These are phyloP conservation scores for Latrodectus geometricus DNA, from an alignment of 1,140 invertebrate species.

Conservation along the genomic window DNA sequence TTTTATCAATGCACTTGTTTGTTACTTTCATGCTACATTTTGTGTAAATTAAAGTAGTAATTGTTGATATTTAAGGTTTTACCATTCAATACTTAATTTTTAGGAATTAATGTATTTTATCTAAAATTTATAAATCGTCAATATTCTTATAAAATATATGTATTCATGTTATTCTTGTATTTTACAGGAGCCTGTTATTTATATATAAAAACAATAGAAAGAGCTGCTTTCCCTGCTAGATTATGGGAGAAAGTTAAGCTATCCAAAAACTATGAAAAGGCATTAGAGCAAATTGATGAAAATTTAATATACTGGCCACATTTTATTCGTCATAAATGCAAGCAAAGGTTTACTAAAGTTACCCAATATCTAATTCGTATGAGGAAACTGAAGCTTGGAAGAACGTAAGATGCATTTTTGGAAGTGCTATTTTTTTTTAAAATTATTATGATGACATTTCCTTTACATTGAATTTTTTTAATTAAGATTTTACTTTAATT, in stretches of 20 bases:
- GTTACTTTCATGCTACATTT: no score
- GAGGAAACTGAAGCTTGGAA: conserved; percentile 88
- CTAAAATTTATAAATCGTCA: no score
- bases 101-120: no score
- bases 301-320: conserved; percentile 93
- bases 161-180: neutral
- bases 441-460: no score
- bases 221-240: conserved; percentile 88
- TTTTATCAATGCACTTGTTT: no score
- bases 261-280: conserved; percentile 92
- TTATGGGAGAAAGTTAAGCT: conserved; percentile 98
- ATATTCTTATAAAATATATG: neutral
- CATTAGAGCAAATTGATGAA: conserved; percentile 95
- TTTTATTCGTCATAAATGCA: conserved; percentile 91
- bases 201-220: conserved; percentile 97
- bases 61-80: no score
- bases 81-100: no score
- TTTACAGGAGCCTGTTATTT: conserved; percentile 86
- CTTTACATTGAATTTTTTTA: no score
- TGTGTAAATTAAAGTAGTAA: no score
- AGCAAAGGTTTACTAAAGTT: conserved; percentile 95
- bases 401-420: no score
- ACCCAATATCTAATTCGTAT: conserved; percentile 97
- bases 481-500: no score
- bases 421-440: conserved; percentile 65